Evolutionary conservation across 1,140 invertebrate genomes (phyloP), one percentile per base, ranked within the genome.

Genomic region (Trigoniulus corallinus): DNA sequence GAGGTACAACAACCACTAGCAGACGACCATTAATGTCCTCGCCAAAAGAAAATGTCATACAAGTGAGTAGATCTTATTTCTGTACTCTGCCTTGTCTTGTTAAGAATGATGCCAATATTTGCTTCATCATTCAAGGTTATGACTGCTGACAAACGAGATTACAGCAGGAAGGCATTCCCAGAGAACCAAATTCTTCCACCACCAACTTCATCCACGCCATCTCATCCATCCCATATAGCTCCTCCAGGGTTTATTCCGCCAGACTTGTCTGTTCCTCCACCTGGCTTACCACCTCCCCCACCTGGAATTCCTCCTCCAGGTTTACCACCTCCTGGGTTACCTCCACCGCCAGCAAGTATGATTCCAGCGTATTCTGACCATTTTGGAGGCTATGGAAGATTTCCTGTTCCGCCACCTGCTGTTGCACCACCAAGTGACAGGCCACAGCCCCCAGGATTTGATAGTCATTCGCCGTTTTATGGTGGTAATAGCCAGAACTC

Each of bases 111-210:
- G 13, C 15, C 4, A 49, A 7, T 40, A 20, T 50, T n/a, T 25
- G 20, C 20, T 1, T 15, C 12, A 22, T 50, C 4, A 15, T 20
- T 23, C 48, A 34, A 79, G 76, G 81, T 84, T 10, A 87, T 88
- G 83, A 87, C 83, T 15, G 84, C 82, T 3, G 84, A 88, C 63
- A 75, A 84, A 53, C 70, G 84, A 48, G 84, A 88, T 61, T 88
- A 87, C 64, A 83, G 77, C 39, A 71, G 81, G 42, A 79, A 78
- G 4, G 18, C 54, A 0, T n/a, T 47, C 13, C 48, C 49, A 12
- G 50, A 54, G 40, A 50, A 46, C n/a, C 48, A 54, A 13, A 54
- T 53, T 7, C 56, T 53, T 26, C 55, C 55, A 46, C 20, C 24
- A 25, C 20, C 44, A 34, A 49, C 51, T 24, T 43, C n/a, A n/a